Evolutionary conservation across 2,113 vertebrate species (phyloP).

Genomic region (Dasyornis broadbenti): DNA sequence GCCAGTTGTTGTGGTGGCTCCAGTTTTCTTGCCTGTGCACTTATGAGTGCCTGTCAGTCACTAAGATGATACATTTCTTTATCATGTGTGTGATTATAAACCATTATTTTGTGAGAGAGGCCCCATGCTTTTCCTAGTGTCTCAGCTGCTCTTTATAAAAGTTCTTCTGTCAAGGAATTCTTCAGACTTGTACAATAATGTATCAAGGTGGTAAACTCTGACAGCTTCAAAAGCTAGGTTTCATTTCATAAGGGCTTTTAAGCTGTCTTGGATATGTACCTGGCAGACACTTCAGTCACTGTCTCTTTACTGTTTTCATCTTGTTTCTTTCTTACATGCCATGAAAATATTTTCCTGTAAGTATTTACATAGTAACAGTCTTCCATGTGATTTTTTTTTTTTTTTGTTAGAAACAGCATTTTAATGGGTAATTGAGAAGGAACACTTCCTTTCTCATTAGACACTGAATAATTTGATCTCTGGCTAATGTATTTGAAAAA

Average conservation of each 20-base stretch:
- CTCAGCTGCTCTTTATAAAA: conserved; percentile 58
- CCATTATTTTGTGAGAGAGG: conserved; percentile 65
- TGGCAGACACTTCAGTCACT: conserved; percentile 57
- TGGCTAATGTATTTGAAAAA: conserved; percentile 58
- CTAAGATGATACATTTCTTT: conserved; percentile 56
- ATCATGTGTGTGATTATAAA: conserved; percentile 61
- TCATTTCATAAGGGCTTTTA: conserved; percentile 69
- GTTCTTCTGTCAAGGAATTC: conserved; percentile 64
- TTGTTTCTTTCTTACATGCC: conserved; percentile 44
- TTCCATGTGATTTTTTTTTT: neutral
- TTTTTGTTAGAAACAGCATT: conserved; percentile 34
- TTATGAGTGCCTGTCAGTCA: conserved; percentile 49
- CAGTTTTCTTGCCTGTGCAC: conserved; percentile 46
- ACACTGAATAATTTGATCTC: conserved; percentile 60
- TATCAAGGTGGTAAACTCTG: conserved; percentile 63
- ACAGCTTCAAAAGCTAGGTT: conserved; percentile 67
- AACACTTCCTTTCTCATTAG: conserved; percentile 55
- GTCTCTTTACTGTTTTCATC: conserved; percentile 34
- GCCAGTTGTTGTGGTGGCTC: conserved; percentile 31
- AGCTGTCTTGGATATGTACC: conserved; percentile 61
- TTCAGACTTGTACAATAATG: conserved; percentile 61
- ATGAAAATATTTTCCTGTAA: conserved; percentile 70
- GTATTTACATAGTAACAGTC: conserved; percentile 59
- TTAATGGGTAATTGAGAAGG: conserved; percentile 60
- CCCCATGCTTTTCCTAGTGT: conserved; percentile 52